Evolutionary conservation across 2,113 vertebrate species (phyloP).

Genomic region (Strix uralensis): DNA sequence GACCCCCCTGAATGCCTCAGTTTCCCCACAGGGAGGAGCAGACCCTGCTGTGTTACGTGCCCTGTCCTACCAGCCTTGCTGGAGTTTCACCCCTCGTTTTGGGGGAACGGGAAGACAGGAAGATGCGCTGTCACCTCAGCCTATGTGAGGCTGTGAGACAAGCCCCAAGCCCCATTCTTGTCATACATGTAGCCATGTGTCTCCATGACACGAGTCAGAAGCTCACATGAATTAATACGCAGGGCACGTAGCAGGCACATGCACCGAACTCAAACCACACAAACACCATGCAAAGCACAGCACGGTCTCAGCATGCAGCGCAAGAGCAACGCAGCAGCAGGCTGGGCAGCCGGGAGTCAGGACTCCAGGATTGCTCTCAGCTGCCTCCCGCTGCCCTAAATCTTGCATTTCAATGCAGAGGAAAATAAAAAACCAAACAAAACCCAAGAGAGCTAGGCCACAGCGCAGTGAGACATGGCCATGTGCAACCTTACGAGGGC

Average conservation of each 20-base stretch:
- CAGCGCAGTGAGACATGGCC: not conserved
- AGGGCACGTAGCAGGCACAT: not conserved
- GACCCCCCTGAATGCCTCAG: not conserved
- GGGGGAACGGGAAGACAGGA: too few species aligned
- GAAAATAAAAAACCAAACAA: too few species aligned
- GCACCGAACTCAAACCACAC: not conserved
- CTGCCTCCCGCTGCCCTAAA: not conserved
- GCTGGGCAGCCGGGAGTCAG: fast-evolving
- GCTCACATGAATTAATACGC: not conserved
- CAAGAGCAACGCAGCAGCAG: fast-evolving
- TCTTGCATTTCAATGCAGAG: not conserved
- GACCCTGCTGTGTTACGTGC: too few species aligned
- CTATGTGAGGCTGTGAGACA: not conserved
- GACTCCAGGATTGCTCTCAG: not conserved
- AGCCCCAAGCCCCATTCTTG: not conserved
- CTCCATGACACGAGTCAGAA: fast-evolving
- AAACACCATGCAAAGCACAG: not conserved
- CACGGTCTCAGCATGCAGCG: fast-evolving
- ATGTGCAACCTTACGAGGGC: not conserved
- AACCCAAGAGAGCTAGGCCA: not conserved
- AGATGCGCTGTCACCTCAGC: not conserved
- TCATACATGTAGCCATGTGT: not conserved
- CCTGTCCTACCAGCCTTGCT: fast-evolving
- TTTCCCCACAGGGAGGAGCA: not conserved
- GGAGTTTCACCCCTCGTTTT: not conserved